Percentiles rank a stretch among this genome's conserved stretches.
These are phyloP conservation scores for Frieseomelitta varia DNA, from an alignment of 1,140 invertebrate genomes.

Conservation along the genomic window DNA sequence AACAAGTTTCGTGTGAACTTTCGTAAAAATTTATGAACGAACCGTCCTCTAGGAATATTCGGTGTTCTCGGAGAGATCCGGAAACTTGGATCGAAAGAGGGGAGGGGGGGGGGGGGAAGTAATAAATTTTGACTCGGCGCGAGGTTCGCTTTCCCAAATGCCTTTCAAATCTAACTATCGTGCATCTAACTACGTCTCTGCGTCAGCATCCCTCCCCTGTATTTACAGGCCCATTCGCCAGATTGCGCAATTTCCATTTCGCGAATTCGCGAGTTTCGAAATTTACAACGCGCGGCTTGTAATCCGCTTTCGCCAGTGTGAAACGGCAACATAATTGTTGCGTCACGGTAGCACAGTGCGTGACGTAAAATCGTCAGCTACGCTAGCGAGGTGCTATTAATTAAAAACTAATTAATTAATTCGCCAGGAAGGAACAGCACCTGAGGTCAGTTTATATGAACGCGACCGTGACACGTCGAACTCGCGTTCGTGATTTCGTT, in stretches of 20 bases:
- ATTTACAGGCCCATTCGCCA: too few relatives aligned
- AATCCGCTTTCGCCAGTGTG: not conserved
- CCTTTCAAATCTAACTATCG: too few relatives aligned
- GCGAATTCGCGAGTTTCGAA: not conserved
- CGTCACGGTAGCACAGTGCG: not conserved
- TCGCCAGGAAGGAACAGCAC: not conserved
- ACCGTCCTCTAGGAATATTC: too few relatives aligned
- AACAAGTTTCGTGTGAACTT: not conserved
- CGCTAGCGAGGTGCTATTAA: not conserved
- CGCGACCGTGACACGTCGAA: not conserved
- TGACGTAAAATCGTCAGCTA: not conserved
- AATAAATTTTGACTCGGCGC: too few relatives aligned
- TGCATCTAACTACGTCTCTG: too few relatives aligned
- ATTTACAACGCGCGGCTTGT: not conserved
- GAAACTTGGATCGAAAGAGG: too few relatives aligned
- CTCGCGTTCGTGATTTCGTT: not conserved
- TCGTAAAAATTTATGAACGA: too few relatives aligned
- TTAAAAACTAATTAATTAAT: constrained; percentile 18
- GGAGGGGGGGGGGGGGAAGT: too few relatives aligned
- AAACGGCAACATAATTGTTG: not conserved
- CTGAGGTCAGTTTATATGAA: not conserved
- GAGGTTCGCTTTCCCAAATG: too few relatives aligned
- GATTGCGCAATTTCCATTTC: not conserved
- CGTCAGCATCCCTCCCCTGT: too few relatives aligned
- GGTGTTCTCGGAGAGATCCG: too few relatives aligned